Percentiles rank a stretch among this genome's conserved stretches.
Conservation (phyloP, 2,888 invertebrate genomes). For the Chymomyza caudatula region DNA sequence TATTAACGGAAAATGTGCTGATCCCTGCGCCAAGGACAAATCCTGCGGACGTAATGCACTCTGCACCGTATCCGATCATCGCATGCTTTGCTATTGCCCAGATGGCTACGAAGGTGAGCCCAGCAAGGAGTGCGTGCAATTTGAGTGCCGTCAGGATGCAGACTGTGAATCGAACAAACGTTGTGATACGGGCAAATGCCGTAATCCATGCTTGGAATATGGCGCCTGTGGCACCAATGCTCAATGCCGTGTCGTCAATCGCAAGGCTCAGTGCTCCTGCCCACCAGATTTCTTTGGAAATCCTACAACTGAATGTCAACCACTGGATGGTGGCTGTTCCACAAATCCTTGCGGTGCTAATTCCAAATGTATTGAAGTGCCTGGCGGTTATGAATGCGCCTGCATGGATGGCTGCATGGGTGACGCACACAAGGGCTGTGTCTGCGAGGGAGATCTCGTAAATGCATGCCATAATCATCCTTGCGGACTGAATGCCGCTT, state of each 20-base stretch:
- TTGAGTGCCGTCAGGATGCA: constrained; percentile 86
- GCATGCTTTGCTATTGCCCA: constrained; percentile 91
- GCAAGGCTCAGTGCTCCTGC: constrained; percentile 87
- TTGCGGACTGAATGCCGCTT: constrained; percentile 91
- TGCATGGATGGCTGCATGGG: constrained; percentile 90
- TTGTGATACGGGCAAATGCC: constrained; percentile 86
- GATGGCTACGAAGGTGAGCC: constrained; percentile 92
- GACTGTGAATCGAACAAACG: constrained; percentile 89
- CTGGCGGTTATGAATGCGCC: constrained; percentile 88
- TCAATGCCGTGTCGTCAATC: constrained; percentile 88
- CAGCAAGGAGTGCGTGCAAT: constrained; percentile 84
- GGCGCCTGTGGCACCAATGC: constrained; percentile 91
- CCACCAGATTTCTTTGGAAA: constrained; percentile 87
- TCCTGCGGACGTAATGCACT: constrained; percentile 90
- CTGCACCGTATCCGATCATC: constrained; percentile 88
- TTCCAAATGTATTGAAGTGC: constrained; percentile 87
- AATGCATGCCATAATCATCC: constrained; percentile 88
- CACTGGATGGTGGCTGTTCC: constrained; percentile 85
- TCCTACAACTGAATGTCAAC: constrained; percentile 84
- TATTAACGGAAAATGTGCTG: constrained; percentile 83
- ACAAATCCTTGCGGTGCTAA: constrained; percentile 91
- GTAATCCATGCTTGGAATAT: constrained; percentile 88
- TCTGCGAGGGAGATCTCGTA: constrained; percentile 83
- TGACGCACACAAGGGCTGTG: constrained; percentile 88
- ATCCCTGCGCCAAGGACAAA: constrained; percentile 83